Percentiles rank a stretch among this genome's conserved stretches.
Evolutionary conservation across 2,888 invertebrate genomes (phyloP).

Genomic region (Neuroscelio doddi): DNA sequence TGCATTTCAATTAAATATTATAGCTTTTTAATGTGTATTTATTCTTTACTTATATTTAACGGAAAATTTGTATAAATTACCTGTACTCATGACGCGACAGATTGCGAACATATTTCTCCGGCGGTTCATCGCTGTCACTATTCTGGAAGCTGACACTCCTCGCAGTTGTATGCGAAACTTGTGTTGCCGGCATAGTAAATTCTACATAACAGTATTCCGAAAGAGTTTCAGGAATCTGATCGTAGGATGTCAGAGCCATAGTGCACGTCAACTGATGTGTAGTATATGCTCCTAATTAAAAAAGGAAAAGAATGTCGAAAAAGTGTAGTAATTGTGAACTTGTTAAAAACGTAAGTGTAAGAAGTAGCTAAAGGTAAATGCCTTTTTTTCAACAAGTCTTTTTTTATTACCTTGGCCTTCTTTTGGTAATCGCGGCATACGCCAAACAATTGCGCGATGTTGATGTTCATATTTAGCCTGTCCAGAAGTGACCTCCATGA

Average conservation of each 20-base stretch:
- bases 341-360: no score
- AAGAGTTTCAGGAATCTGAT: slow-evolving; percentile 95
- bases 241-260: slow-evolving; percentile 96
- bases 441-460: slow-evolving; percentile 97
- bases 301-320: no score
- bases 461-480: slow-evolving; percentile 99
- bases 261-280: slow-evolving; percentile 96
- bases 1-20: no score
- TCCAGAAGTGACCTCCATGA: slow-evolving; percentile 96
- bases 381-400: no score
- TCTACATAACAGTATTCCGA: slow-evolving; percentile 92
- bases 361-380: no score
- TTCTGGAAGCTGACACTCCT: slow-evolving; percentile 93
- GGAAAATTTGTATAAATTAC: slow-evolving; percentile 68
- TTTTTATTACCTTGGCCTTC: slow-evolving; percentile 92
- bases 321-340: no score
- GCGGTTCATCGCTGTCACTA: slow-evolving; percentile 90
- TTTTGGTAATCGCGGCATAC: slow-evolving; percentile 97
- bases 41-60: no score
- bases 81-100: slow-evolving; percentile 96
- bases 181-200: slow-evolving; percentile 99
- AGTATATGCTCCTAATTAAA: slow-evolving; percentile 97
- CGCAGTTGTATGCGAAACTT: slow-evolving; percentile 95
- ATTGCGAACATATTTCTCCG: slow-evolving; percentile 98
- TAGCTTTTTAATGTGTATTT: no score